Evolutionary conservation across 2,797 vertebrate species (phyloP), one percentile per base, ranked within the genome.

Genomic region (Sylvia borin): DNA sequence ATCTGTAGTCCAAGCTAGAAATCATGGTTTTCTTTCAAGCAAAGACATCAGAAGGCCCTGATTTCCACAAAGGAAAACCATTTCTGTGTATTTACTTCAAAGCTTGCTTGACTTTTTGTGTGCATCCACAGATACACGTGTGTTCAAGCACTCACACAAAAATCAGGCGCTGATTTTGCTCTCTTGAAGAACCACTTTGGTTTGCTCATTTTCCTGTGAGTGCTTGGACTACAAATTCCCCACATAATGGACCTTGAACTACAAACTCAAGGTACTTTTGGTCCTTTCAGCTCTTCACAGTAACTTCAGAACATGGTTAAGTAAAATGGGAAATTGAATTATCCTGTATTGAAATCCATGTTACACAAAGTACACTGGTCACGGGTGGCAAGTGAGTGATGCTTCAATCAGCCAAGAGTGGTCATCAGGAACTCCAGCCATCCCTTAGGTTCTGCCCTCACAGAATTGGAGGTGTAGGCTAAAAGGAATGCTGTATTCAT

Each of bases 71-170:
- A 76, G 36, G 12, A 21, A 76, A 76, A 51, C 5, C 1, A 7
- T 72, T 66, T 70, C 40, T 82, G 3, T 62, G 51, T 26, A 54
- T 79, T 79, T 64, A 27, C 19, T 20, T 87, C 34, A 25, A 1
- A 10, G 18, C 10, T 72, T 81, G 6, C 42, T 72, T 85, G 29
- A 31, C 14, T 9, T 79, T 64, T 61, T 3, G 0, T 8, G 14
- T 43, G 10, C 29, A 29, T 72, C 38, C 29, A 19, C 11, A 68
- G 29, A 25, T 53, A 36, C 16, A n/a, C 0, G 2, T 1, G 12
- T 73, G 32, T 34, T 55, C 31, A 60, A 62, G 26, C 53, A 64
- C 25, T 68, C 43, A 53, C 24, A 20, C 3, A 3, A 65, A 87
- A 91, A 58, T 50, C 21, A 58, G 48, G 32, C 21, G 47, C 26